These are phyloP conservation scores for Setophaga petechia DNA, from an alignment of 2,113 vertebrate genomes.

Conservation along the genomic window DNA sequence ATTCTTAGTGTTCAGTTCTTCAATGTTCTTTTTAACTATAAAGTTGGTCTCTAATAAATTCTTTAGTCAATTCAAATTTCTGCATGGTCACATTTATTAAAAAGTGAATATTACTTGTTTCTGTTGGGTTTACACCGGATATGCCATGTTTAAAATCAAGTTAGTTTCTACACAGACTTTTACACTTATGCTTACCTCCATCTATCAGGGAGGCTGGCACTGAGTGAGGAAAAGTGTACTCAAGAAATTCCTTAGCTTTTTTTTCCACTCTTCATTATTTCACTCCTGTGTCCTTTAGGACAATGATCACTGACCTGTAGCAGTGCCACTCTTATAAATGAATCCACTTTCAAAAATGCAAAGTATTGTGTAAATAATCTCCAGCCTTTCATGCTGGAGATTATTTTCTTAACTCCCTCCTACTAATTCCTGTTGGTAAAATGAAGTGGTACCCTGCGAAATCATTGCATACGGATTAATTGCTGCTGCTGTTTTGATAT, in stretches of 20 bases:
- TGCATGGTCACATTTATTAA: not conserved
- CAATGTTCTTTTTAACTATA: not conserved
- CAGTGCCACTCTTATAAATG: not conserved
- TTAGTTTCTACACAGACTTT: not conserved
- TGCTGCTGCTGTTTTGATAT: not conserved
- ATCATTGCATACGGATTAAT: not conserved
- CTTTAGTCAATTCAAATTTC: not conserved
- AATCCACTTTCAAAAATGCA: not conserved
- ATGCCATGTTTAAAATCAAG: not conserved
- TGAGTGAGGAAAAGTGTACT: not conserved
- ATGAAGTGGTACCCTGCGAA: not conserved
- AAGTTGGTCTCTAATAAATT: not conserved
- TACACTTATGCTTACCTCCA: not conserved
- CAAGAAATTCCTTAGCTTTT: not conserved
- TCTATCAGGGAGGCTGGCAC: not conserved
- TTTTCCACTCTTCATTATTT: not conserved
- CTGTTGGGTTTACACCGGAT: not conserved
- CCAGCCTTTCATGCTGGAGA: not conserved
- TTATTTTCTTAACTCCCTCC: not conserved
- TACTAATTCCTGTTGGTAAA: not conserved
- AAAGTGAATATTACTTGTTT: not conserved
- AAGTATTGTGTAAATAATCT: not conserved
- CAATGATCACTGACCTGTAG: not conserved
- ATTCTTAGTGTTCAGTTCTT: not conserved
- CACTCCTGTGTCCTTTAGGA: not conserved